Evolutionary conservation across 2,797 vertebrate genomes (phyloP).

Genomic region (Chloroceryle amazona): DNA sequence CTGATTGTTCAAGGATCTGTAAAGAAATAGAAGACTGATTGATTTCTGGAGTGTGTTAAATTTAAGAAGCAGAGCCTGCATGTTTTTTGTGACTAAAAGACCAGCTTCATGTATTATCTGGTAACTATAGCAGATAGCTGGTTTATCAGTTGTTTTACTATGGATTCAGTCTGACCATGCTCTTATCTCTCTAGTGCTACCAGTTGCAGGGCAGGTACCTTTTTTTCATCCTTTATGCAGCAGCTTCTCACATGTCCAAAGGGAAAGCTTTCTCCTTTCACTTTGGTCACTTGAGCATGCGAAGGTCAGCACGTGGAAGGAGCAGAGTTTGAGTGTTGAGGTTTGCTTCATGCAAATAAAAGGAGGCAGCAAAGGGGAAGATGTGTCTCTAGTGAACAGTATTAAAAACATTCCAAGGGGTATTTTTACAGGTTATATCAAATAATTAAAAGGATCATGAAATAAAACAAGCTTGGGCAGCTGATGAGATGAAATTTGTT

Average conservation of each 20-base stretch:
- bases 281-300: background rate
- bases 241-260: background rate
- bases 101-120: background rate
- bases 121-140: background rate
- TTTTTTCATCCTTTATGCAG: background rate
- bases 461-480: background rate
- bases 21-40: background rate
- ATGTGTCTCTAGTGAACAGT: background rate
- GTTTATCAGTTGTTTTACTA: background rate
- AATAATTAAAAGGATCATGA: background rate
- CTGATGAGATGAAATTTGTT: background rate
- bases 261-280: background rate
- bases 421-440: background rate
- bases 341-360: background rate
- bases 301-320: background rate
- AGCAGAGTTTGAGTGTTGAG: background rate
- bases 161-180: background rate
- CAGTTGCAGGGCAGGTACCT: background rate
- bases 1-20: background rate
- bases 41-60: conserved; percentile 31
- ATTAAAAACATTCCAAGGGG: background rate
- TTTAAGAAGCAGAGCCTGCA: background rate
- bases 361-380: background rate
- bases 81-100: background rate
- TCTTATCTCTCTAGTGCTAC: background rate